These are phyloP conservation scores for Phasia obesa DNA, from an alignment of 2,888 invertebrate genomes.

Conservation along the genomic window DNA sequence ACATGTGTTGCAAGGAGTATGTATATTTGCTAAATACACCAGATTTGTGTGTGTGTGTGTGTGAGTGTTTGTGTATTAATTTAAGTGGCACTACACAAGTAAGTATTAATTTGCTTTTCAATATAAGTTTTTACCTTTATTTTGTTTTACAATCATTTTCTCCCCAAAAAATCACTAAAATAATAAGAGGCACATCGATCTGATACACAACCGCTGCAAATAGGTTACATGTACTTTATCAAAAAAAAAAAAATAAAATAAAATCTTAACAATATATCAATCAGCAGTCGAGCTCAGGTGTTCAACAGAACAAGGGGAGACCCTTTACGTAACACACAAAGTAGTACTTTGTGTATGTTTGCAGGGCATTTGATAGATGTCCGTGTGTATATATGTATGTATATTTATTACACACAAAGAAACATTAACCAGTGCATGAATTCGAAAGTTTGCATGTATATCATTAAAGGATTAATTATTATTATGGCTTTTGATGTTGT, in stretches of 20 bases:
- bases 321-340: background rate
- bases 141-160: constrained; percentile 45
- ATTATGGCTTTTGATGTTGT: constrained; percentile 57
- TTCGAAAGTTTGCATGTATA: constrained; percentile 37
- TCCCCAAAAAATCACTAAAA: constrained; percentile 44
- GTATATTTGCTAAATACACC: background rate
- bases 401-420: background rate
- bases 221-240: constrained; percentile 20
- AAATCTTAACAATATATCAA: constrained; percentile 57
- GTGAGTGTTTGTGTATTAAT: no score
- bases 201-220: constrained; percentile 29
- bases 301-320: constrained; percentile 57
- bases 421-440: background rate
- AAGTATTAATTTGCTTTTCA: constrained; percentile 63
- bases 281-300: constrained; percentile 64
- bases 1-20: constrained; percentile 34
- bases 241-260: background rate
- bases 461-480: constrained; percentile 67
- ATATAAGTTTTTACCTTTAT: constrained; percentile 42
- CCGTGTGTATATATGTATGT: background rate
- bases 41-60: background rate
- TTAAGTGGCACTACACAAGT: constrained; percentile 53
- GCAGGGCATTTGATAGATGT: background rate
- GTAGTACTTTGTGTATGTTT: background rate
- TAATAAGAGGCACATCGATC: constrained; percentile 16